These are phyloP conservation scores for Glyphotaelius pellucidus DNA, from an alignment of 2,888 invertebrate species.

Conservation along the genomic window DNA sequence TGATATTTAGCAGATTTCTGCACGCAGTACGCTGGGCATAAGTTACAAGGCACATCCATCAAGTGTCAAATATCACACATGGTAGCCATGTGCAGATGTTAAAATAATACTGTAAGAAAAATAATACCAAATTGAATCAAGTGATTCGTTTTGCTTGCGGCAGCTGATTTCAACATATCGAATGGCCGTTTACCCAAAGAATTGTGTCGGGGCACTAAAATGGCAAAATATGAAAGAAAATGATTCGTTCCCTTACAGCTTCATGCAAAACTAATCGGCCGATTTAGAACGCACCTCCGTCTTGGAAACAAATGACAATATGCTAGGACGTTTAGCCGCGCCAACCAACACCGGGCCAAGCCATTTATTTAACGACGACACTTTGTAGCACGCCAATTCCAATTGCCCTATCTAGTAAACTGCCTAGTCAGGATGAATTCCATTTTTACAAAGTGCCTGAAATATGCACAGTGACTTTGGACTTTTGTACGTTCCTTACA, in stretches of 20 bases:
- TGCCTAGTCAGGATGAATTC: not conserved
- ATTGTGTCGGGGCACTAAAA: conserved; percentile 42
- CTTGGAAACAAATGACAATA: conserved; percentile 64
- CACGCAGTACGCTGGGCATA: not conserved
- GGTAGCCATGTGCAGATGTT: conserved; percentile 47
- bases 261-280: conserved; percentile 65
- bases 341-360: conserved; percentile 44
- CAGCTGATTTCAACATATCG: conserved; percentile 63
- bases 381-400: conserved; percentile 7
- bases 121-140: conserved; percentile 56
- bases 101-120: conserved; percentile 39
- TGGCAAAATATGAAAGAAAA: conserved; percentile 45
- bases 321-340: conserved; percentile 48
- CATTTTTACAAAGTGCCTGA: not conserved
- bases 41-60: conserved; percentile 22
- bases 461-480: not conserved
- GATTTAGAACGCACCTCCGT: conserved; percentile 63
- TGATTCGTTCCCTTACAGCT: conserved; percentile 43
- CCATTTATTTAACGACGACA: not conserved
- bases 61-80: conserved; percentile 28
- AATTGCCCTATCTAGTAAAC: not conserved
- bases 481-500: not conserved
- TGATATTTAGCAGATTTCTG: not conserved
- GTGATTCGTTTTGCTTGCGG: conserved; percentile 64
- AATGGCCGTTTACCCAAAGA: conserved; percentile 56